Evolutionary conservation across 2,797 vertebrate species (phyloP).

Genomic region (Xiphophorus birchmanni): DNA sequence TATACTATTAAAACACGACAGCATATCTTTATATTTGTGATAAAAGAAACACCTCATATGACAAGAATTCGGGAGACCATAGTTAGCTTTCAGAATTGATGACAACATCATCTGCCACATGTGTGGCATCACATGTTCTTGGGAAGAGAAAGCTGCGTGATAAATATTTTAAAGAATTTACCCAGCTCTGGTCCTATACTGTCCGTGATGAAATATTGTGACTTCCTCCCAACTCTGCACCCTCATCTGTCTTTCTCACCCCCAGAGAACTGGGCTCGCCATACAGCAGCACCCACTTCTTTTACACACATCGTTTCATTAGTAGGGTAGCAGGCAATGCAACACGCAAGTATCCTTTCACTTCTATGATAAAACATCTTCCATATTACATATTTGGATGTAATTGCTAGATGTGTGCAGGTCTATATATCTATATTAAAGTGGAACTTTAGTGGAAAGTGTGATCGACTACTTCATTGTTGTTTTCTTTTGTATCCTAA

Average conservation of each 20-base stretch:
- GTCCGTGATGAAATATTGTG: slow-evolving; percentile 76
- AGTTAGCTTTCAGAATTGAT: slow-evolving; percentile 45
- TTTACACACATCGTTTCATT: slow-evolving; percentile 15
- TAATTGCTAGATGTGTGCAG: background rate
- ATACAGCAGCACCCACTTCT: slow-evolving; percentile 59
- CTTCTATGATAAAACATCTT: slow-evolving; percentile 1
- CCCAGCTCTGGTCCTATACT: slow-evolving; percentile 75
- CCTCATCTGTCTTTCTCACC: slow-evolving; percentile 76
- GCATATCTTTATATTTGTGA: slow-evolving; percentile 18
- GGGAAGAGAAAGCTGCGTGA: slow-evolving; percentile 44
- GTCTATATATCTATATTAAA: background rate
- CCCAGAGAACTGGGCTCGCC: slow-evolving; percentile 73
- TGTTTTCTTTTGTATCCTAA: background rate
- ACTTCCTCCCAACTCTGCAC: slow-evolving; percentile 56
- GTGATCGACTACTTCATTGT: background rate
- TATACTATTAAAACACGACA: slow-evolving; percentile 5
- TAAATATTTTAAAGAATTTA: slow-evolving; percentile 75
- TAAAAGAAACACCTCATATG: slow-evolving; percentile 20
- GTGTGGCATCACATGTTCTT: slow-evolving; percentile 61
- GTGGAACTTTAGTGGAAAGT: background rate
- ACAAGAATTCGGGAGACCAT: background rate
- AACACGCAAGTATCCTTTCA: slow-evolving; percentile 3
- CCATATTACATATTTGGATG: slow-evolving; percentile 4
- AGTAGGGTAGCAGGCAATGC: background rate
- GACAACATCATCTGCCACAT: slow-evolving; percentile 17